A percentile compares a stretch with the other conserved stretches of the same genome.
Conservation (phyloP, 2,113 vertebrate genomes). For the Paracanthobrama guichenoti region DNA sequence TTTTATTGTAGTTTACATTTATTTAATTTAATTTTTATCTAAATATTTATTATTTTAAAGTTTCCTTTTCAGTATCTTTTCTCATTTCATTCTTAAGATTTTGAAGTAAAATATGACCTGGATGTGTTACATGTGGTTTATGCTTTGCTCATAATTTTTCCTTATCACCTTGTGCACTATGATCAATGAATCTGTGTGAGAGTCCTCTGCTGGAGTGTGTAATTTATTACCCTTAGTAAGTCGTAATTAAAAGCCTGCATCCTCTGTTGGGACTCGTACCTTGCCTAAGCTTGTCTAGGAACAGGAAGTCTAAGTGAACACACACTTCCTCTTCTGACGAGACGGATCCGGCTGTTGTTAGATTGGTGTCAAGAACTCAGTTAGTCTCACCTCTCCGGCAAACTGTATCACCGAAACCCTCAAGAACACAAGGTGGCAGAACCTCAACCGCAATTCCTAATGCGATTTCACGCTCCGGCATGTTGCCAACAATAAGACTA, state of each 20-base stretch:
- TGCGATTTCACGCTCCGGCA: constrained; percentile 50
- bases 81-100: neutral
- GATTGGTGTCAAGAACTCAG: constrained; percentile 5
- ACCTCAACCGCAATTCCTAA: constrained; percentile 40
- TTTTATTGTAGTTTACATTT: no score
- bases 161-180: neutral
- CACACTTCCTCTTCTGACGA: neutral
- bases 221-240: neutral
- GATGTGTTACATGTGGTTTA: neutral
- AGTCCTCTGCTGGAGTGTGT: neutral
- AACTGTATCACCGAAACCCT: neutral
- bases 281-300: neutral
- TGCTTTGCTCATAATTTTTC: neutral
- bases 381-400: neutral
- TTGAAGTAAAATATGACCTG: neutral
- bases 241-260: constrained; percentile 34
- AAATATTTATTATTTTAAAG: neutral
- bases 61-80: neutral
- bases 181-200: neutral
- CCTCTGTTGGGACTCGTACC: neutral
- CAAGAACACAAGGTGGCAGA: neutral
- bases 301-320: neutral
- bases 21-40: no score
- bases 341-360: neutral
- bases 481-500: constrained; percentile 49